Conservation (phyloP, 2,113 vertebrate species). For the Alligator sinensis region DNA sequence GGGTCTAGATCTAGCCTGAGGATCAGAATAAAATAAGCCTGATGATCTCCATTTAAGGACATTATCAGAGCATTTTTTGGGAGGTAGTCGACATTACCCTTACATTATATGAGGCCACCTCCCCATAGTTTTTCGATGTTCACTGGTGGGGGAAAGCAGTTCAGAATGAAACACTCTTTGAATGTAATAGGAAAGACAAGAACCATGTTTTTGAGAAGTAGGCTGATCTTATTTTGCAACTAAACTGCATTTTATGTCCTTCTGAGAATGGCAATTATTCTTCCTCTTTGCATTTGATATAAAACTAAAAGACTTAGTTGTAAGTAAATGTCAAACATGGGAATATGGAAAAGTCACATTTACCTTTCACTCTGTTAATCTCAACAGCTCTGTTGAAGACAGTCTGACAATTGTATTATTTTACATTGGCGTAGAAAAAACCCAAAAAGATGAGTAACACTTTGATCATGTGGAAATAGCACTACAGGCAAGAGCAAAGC, state of each 20-base stretch:
- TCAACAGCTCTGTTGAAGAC: neutral
- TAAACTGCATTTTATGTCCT: neutral
- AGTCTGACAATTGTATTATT: neutral
- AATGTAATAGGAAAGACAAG: neutral
- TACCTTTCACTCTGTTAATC: neutral
- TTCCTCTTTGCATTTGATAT: neutral
- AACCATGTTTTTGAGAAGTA: neutral
- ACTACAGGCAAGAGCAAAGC: neutral
- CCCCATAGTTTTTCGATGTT: conserved; percentile 51
- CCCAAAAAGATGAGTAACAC: neutral
- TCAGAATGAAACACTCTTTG: conserved; percentile 1
- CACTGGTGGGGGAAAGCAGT: conserved; percentile 25
- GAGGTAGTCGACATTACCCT: conserved; percentile 50
- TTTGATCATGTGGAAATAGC: neutral
- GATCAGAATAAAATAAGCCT: conserved; percentile 22
- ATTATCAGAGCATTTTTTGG: conserved; percentile 29
- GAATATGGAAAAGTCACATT: neutral
- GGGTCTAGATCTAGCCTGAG: neutral
- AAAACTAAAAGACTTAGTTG: neutral
- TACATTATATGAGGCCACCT: conserved; percentile 3
- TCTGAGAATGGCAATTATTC: neutral
- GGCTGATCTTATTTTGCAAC: neutral
- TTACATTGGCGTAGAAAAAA: neutral
- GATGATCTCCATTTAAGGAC: neutral
- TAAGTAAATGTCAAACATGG: neutral